phyloP scores from a whole-genome alignment of 2,888 invertebrate species.

The Netelia virgata region DNA sequence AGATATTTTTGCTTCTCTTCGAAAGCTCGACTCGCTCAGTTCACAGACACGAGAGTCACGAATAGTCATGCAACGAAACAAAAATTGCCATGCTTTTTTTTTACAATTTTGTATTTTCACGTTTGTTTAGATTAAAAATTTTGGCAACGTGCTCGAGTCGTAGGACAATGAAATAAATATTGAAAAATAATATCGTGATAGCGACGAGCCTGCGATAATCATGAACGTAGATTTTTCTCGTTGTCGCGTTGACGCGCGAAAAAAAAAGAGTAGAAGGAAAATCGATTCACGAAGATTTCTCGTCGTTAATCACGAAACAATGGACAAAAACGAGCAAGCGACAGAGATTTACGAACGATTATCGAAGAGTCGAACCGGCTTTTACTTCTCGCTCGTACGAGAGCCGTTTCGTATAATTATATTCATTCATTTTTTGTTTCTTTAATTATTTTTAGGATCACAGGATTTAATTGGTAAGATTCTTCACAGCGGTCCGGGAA shows the following conservation, averaged over 20 bases:
- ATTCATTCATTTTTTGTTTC: constrained; percentile 35
- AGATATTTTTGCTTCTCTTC: background rate
- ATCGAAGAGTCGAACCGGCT: constrained; percentile 41
- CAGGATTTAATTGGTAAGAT: constrained; percentile 63
- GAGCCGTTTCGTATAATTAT: background rate
- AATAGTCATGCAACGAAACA: constrained; percentile 53
- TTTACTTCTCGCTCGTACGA: constrained; percentile 11
- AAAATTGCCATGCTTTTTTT: constrained; percentile 43
- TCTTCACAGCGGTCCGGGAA: constrained; percentile 30
- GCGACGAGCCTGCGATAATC: too few species aligned
- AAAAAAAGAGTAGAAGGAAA: background rate
- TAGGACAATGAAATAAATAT: constrained; percentile 30
- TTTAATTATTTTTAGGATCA: constrained; percentile 48
- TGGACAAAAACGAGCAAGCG: background rate
- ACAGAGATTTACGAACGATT: constrained; percentile 17
- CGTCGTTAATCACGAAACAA: background rate
- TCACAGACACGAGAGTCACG: constrained; percentile 14
- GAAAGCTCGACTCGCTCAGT: background rate
- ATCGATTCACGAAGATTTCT: background rate
- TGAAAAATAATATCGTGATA: constrained; percentile 19
- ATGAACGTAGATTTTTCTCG: too few species aligned
- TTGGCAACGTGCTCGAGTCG: constrained; percentile 21
- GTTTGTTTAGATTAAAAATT: constrained; percentile 14
- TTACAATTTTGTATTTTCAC: background rate
- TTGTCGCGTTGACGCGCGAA: background rate